Evolutionary conservation across 2,797 vertebrate species (phyloP).

Genomic region (Acrocephalus scirpaceus): DNA sequence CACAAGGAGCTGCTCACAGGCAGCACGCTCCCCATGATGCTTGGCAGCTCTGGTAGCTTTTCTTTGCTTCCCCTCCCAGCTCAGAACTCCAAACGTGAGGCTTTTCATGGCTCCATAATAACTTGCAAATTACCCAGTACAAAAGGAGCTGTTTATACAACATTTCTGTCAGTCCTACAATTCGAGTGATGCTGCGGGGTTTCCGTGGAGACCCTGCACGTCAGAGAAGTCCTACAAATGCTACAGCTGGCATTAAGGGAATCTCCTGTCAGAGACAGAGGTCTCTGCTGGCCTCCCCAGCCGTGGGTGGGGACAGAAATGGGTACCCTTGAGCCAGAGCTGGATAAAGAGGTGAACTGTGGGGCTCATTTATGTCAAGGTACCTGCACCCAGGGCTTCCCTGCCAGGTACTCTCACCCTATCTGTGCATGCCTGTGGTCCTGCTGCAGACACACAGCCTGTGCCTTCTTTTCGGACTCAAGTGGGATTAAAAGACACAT

Average conservation of each 20-base stretch:
- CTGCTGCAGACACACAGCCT: background rate
- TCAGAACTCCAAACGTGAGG: constrained; percentile 36
- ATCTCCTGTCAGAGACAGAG: background rate
- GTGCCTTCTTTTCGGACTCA: background rate
- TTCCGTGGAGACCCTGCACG: constrained; percentile 54
- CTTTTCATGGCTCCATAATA: constrained; percentile 63
- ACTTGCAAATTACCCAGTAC: constrained; percentile 63
- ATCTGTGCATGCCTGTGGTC: background rate
- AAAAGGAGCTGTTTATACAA: constrained; percentile 68
- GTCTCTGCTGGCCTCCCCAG: background rate
- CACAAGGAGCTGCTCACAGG: background rate
- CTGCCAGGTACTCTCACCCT: background rate
- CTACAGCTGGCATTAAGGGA: constrained; percentile 17
- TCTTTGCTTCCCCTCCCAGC: background rate
- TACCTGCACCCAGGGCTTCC: background rate
- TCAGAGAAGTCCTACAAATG: constrained; percentile 16
- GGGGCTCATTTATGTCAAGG: background rate
- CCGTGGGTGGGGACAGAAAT: background rate
- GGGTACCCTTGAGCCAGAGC: background rate
- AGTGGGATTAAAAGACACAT: background rate
- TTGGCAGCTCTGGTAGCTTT: constrained; percentile 30
- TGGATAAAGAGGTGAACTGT: background rate
- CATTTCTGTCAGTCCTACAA: constrained; percentile 56
- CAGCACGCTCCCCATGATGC: background rate
- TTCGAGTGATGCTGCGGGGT: constrained; percentile 17